phyloP scores from a whole-genome alignment of 2,797 vertebrate genomes.

The Pristis pectinata region DNA sequence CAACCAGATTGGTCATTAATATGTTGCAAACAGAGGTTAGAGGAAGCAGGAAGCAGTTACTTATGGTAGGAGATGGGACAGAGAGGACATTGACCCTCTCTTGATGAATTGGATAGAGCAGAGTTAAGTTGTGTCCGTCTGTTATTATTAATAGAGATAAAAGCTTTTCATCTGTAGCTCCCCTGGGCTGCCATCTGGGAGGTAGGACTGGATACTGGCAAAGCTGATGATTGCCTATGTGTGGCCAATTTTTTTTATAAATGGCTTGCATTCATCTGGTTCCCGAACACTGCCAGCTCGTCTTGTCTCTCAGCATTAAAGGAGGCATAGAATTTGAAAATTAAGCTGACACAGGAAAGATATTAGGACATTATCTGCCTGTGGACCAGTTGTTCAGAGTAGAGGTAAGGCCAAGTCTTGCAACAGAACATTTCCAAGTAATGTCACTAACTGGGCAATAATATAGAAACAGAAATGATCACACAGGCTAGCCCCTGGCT shows the following conservation, averaged over 20 bases:
- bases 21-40: too few relatives aligned
- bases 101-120: not conserved
- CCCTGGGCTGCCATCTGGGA: not conserved
- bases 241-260: slow-evolving; percentile 14
- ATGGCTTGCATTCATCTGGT: not conserved
- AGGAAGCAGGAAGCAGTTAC: too few relatives aligned
- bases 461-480: not conserved
- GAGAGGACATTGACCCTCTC: not conserved
- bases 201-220: not conserved
- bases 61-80: not conserved
- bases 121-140: not conserved
- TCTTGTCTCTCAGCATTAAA: not conserved
- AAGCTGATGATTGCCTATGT: not conserved
- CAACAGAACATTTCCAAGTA: not conserved
- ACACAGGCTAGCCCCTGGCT: not conserved
- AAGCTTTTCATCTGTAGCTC: not conserved
- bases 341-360: not conserved
- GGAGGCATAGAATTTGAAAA: not conserved
- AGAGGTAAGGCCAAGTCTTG: not conserved
- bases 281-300: not conserved
- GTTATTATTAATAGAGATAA: not conserved
- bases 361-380: not conserved
- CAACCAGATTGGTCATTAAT: not conserved
- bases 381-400: not conserved
- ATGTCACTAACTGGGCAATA: not conserved